These are phyloP conservation scores for Cerastoderma edule DNA, from an alignment of 2,888 invertebrate genomes.

Conservation along the genomic window DNA sequence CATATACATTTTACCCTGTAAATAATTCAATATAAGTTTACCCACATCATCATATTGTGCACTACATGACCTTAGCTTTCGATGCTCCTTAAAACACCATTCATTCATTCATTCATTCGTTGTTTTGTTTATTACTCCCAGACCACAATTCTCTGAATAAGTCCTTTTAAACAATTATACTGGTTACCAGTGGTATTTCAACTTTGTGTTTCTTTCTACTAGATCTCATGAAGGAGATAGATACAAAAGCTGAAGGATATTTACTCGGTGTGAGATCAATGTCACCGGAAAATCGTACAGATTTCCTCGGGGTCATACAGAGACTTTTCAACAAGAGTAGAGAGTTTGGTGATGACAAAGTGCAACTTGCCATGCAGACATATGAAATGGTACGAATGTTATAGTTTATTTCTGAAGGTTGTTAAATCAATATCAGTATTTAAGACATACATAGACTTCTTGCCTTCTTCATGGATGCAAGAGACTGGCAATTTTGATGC, in stretches of 20 bases:
- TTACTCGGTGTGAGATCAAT: constrained; percentile 89
- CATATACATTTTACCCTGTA: too few relatives aligned
- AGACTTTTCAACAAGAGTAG: constrained; percentile 96
- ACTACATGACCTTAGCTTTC: too few relatives aligned
- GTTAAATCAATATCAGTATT: too few relatives aligned
- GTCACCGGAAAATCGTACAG: constrained; percentile 91
- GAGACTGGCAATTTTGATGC: too few relatives aligned
- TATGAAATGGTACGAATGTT: constrained; percentile 91
- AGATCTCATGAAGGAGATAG: constrained; percentile 92
- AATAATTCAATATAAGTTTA: too few relatives aligned
- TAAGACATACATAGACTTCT: too few relatives aligned
- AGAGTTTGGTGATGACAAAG: constrained; percentile 98
- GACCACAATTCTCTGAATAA: neutral
- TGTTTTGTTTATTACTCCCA: neutral
- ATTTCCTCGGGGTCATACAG: constrained; percentile 91
- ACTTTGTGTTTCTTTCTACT: constrained; percentile 44
- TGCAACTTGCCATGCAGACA: constrained; percentile 98
- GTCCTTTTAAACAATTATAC: too few relatives aligned
- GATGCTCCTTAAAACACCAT: too few relatives aligned
- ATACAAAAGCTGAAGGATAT: constrained; percentile 93
- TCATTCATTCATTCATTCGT: too few relatives aligned
- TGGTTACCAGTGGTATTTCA: too few relatives aligned
- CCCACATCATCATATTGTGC: too few relatives aligned
- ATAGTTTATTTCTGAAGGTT: neutral
- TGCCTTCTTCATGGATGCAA: too few relatives aligned